Evolutionary conservation across 2,888 invertebrate genomes (phyloP), one percentile per base, ranked within the genome.

Genomic region (Anthophora plumipes): DNA sequence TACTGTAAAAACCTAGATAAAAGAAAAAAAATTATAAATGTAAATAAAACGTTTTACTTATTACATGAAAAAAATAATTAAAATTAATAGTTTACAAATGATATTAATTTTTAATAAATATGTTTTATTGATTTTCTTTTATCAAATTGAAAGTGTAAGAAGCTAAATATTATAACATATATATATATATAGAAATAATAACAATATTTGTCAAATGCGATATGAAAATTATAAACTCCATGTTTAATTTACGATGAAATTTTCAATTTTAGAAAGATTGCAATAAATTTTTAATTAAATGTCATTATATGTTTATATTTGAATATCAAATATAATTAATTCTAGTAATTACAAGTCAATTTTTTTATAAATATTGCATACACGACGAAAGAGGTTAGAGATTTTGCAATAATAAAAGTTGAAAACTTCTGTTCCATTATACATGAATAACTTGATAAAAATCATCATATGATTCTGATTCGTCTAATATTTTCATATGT

Each of bases 381-480:
- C 20, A 55, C 41, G 11, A 9, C 20, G 61, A 59, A 43, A 41
- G 64, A 81, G 84, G 77, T 84, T 84, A 77, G 52, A 69, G 8
- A 20, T 66, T 70, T 70, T 52, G 12, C 39, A 52, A 66, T 54
- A 43, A 81, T 67, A 69, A 68, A 60, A 82, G 14, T 61, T 41
- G 25, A 57, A 92, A 78, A 85, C 82, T 52, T 91, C 90, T 52
- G 77, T 81, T 1, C 64, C 73, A 54, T 63, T 20, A 25, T 61
- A 39, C 20, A 37, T 85, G 11, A 25, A 74, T 46, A 61, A 74
- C 54, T 25, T 75, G 73, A 84, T 84, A 81, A 84, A 41, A 25
- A 52, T 14, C 43, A 63, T 69, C 66, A 74, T 41, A 57, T 67
- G 63, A 73, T 50, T 69, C 59, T 77, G 74, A 84, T 73, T 74